Base-by-base conservation (phyloP, 2,888 invertebrate genomes). In the Nomada flava region DNA sequence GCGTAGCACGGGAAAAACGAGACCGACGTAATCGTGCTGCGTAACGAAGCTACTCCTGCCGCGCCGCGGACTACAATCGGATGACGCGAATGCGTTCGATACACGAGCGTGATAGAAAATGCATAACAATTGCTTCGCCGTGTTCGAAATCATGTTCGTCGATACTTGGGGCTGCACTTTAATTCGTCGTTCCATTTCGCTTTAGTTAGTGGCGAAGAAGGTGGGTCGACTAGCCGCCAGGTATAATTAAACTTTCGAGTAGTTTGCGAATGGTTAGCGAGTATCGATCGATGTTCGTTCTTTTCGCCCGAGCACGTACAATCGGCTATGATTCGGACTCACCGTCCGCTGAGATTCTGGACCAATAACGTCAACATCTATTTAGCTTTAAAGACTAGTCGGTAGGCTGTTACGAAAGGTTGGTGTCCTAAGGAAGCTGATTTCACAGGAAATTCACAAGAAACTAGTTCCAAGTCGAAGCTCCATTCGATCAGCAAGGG, bases 211-310 rank as follows among this genome's bases (percentile, higher is more conserved):
- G 67, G 50, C 63, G 60, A 64, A 63, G 47, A 36, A 36, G 36
- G 29, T 36, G 50, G 64, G 62, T 74, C 71, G 71, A 60, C 70
- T 53, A 42, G 36, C 36, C 80, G 78, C 72, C 69, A 76, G 82
- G 83, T 89, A 91, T 90, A 90, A 91, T 90, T 91, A 90, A 91
- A 92, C 88, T 89, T 89, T 85, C 68, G 65, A 87, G 89, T 84
- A 84, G 86, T 89, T 81, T 86, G 83, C 5, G 36, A 90, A 89
- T 87, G 88, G 87, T 86, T 81, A 55, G 72, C 67, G 64, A 86
- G 88, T 85, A 91, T 91, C 91, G 91, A 92, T 91, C 88, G 89
- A 91, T 29, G 91, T 92, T 90, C 90, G 87, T 89, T 86, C 86
- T 89, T 65, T 90, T 89, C 91, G 84, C 84, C 80, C 65, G 71